Evolutionary conservation across 2,888 invertebrate genomes (phyloP).

Genomic region (Aphodius sticticus): DNA sequence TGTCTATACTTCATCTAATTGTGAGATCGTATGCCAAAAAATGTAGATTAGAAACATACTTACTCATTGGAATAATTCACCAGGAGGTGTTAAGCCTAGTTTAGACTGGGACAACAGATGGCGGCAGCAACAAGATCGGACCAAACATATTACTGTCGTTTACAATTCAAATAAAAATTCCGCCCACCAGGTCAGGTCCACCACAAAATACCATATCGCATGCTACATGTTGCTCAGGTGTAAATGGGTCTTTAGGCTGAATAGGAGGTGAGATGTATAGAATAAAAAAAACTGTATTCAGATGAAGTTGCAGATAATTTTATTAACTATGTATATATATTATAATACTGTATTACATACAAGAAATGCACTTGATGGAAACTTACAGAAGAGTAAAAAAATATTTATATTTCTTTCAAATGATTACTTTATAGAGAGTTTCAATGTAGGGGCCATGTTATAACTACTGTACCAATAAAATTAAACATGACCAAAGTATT

Average conservation of each 20-base stretch:
- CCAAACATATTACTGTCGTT: no score
- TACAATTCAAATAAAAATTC: no score
- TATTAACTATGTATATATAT: conserved; percentile 57
- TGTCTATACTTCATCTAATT: no score
- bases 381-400: conserved; percentile 80
- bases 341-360: conserved; percentile 90
- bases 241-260: neutral
- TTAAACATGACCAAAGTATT: conserved; percentile 48
- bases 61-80: no score
- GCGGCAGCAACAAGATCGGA: no score
- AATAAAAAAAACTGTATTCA: neutral
- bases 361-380: conserved; percentile 90
- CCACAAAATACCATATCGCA: no score
- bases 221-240: neutral
- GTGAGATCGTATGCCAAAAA: no score
- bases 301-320: conserved; percentile 33
- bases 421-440: conserved; percentile 47
- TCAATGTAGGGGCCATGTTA: conserved; percentile 48
- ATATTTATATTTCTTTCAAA: conserved; percentile 38
- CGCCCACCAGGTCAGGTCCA: no score
- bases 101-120: no score
- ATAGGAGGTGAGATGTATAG: neutral
- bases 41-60: no score
- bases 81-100: no score
- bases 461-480: conserved; percentile 47